phyloP scores from a whole-genome alignment of 2,113 vertebrate species.

The Chloropsis hardwickii region DNA sequence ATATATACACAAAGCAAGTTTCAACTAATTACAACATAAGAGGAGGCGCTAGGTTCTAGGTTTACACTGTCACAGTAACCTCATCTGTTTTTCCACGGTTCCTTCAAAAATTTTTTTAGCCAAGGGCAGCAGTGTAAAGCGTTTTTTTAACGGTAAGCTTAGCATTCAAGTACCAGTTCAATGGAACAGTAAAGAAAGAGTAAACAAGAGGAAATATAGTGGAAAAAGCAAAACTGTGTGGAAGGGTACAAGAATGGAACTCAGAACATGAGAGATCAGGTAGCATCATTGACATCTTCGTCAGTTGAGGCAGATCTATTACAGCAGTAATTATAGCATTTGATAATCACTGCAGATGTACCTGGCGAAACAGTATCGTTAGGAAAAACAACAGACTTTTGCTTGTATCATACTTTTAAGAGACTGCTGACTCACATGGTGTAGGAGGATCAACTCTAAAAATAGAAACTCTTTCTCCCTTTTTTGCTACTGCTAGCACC shows the following conservation, averaged over 20 bases:
- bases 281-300: fast-evolving
- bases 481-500: neutral
- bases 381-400: neutral
- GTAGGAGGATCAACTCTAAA: neutral
- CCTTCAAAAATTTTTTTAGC: neutral
- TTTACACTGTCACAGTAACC: neutral
- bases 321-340: neutral
- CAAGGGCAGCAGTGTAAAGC: neutral
- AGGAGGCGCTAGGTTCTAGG: neutral
- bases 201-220: neutral
- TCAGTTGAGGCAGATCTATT: neutral
- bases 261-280: neutral
- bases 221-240: neutral
- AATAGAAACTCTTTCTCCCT: neutral
- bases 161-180: neutral
- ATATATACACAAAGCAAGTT: neutral
- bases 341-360: neutral
- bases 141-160: neutral
- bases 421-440: neutral
- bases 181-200: neutral
- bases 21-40: neutral
- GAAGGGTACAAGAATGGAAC: neutral
- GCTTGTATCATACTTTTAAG: neutral
- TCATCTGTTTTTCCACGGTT: neutral
- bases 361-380: neutral